Evolutionary conservation across 37 sponge, comb jelly and placozoan genomes (phyloP), one percentile per base, ranked within the genome.

Genomic region (Spongia lamella): DNA sequence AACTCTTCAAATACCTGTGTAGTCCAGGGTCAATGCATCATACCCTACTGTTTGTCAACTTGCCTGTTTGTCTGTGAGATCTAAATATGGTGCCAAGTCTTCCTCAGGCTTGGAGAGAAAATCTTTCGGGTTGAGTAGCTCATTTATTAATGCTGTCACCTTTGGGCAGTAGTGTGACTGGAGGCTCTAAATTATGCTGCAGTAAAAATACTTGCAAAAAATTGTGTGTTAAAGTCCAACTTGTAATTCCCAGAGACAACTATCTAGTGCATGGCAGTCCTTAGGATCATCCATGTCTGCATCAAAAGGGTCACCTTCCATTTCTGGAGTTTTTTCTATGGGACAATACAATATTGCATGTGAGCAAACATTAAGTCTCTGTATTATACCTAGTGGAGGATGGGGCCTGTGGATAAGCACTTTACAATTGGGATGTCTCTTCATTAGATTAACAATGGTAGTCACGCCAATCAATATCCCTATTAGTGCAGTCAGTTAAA

Each of bases 231-330:
- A 25, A 27, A 25, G 17, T 20, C 56, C 34, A 0, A 96, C 92
- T 79, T 92, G 66, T 37, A 98, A 26, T 47, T 98, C 99, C 99
- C 99, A 98, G 39, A 98, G 88, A 57, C 86, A 98, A 62, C 96
- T 94, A 34, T 98, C 93, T 11, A 95, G 73, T 30, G 99, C 99
- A 22, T 72, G 60, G 40, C 73, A 86, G 38, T 74, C 66, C 0
- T 83, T 66, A n/a, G 91, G 96, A 65, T 98, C 99, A 16, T 65
- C 57, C 51, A 87, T 89, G 17, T 49, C 68, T 20, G 58, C 29
- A 35, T 81, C 36, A 60, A 68, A 97, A 30, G 92, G 89, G 65
- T 97, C 98, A 16, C 62, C 31, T 0, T 51, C 54, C 27, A 70
- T 9, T 43, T 43, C 47, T 43, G 47, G 47, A 43, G 9, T 43